Evolutionary conservation across 2,113 vertebrate species (phyloP).

Genomic region (Ivindomyrus marchei): DNA sequence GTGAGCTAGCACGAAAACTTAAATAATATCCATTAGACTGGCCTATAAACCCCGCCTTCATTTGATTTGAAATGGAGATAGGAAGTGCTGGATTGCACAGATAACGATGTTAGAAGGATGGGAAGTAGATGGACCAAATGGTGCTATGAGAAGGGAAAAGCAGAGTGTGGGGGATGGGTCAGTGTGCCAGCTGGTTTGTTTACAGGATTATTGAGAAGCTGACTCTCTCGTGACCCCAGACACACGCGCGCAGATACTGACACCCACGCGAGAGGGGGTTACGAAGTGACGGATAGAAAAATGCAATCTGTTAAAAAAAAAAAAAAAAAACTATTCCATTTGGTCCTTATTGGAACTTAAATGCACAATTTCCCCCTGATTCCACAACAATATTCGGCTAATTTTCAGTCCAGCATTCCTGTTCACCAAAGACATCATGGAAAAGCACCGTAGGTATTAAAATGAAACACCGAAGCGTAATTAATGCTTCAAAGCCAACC

Average conservation of each 20-base stretch:
- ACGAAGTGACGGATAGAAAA: neutral
- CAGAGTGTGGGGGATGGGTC: conserved; percentile 47
- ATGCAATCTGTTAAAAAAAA: neutral
- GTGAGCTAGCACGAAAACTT: neutral
- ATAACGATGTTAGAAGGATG: conserved; percentile 6
- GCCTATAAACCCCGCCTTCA: neutral
- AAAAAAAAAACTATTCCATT: neutral
- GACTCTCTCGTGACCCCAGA: conserved; percentile 56
- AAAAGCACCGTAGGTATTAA: neutral
- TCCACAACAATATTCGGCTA: neutral
- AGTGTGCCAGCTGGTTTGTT: conserved; percentile 64
- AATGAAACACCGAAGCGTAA: neutral
- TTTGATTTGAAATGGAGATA: conserved; percentile 12
- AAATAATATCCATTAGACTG: neutral
- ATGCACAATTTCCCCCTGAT: neutral
- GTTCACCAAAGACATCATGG: neutral
- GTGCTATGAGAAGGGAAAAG: neutral
- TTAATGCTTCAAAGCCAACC: neutral
- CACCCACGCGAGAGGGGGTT: conserved; percentile 13
- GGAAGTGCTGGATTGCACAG: neutral
- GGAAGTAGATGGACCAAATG: conserved; percentile 6
- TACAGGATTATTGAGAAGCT: conserved; percentile 60
- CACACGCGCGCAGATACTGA: conserved; percentile 5
- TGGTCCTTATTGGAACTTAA: neutral
- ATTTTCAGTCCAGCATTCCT: neutral